A percentile compares a stretch with the other conserved stretches of the same genome.
Evolutionary conservation across 2,888 invertebrate genomes (phyloP).

Genomic region (Synanthedon vespiformis): DNA sequence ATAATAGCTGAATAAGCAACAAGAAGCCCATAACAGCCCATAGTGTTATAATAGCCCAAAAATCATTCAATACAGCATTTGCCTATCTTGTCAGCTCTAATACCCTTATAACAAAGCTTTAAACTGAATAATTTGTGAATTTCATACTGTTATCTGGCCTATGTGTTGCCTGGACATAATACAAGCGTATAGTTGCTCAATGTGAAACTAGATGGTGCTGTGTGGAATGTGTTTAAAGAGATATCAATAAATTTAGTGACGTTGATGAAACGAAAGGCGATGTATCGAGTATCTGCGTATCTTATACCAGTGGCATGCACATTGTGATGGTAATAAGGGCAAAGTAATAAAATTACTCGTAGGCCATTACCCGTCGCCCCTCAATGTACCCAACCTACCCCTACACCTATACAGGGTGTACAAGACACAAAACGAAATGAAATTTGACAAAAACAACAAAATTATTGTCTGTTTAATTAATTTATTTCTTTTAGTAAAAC

Average conservation of each 20-base stretch:
- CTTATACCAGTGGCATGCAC: slow-evolving; percentile 57
- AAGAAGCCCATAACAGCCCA: no score
- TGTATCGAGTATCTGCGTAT: slow-evolving; percentile 39
- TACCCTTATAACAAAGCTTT: no score
- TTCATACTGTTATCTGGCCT: no score
- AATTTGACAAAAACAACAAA: slow-evolving; percentile 43
- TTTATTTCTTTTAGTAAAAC: slow-evolving; percentile 26
- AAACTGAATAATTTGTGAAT: no score
- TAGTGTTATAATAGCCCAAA: no score
- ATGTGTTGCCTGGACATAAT: no score
- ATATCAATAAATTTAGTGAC: slow-evolving; percentile 17
- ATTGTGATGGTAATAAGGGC: slow-evolving; percentile 70
- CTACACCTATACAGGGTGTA: slow-evolving; percentile 51
- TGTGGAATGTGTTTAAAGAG: no score
- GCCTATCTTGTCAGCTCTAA: no score
- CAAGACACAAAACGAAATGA: slow-evolving; percentile 21
- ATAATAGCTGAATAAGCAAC: no score
- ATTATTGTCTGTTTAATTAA: slow-evolving; percentile 56
- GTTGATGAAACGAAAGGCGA: slow-evolving; percentile 19
- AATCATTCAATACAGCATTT: no score
- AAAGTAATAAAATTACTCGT: slow-evolving; percentile 71
- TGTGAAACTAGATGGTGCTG: no score
- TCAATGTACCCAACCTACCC: slow-evolving; percentile 28
- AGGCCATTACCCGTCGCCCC: slow-evolving; percentile 65
- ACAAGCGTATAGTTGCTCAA: no score